Evolutionary conservation across 2,113 vertebrate species (phyloP).

Genomic region (Balaeniceps rex): DNA sequence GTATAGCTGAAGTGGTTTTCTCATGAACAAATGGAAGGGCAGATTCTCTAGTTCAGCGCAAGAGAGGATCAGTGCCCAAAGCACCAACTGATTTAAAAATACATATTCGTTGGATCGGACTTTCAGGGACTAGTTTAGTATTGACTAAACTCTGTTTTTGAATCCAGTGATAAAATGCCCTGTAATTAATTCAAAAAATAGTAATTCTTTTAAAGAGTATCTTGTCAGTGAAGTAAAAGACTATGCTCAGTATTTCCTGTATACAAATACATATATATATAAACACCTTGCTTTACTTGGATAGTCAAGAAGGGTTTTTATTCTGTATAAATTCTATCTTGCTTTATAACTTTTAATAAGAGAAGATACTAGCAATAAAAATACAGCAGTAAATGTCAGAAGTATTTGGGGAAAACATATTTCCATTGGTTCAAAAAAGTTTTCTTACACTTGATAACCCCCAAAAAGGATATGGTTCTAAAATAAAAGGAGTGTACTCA

Average conservation of each 20-base stretch:
- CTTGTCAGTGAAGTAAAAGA: not conserved
- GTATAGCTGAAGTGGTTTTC: not conserved
- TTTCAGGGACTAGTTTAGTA: not conserved
- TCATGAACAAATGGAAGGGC: not conserved
- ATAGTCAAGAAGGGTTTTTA: not conserved
- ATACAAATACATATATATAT: not conserved
- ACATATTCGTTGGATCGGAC: not conserved
- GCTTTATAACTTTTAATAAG: not conserved
- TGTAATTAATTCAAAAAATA: not conserved
- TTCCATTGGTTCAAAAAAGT: not conserved
- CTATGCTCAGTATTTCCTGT: not conserved
- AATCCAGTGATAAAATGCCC: not conserved
- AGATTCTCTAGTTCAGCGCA: not conserved
- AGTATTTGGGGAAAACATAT: not conserved
- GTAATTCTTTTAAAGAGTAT: not conserved
- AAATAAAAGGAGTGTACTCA: not conserved
- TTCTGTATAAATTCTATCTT: not conserved
- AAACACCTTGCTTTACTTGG: not conserved
- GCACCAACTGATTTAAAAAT: not conserved
- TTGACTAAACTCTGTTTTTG: not conserved
- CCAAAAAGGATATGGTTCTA: not conserved
- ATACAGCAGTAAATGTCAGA: not conserved
- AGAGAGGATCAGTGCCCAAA: not conserved
- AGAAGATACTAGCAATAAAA: not conserved
- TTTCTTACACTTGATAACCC: not conserved